phyloP scores from a whole-genome alignment of 2,113 vertebrate genomes.

The Saiga tatarica region DNA sequence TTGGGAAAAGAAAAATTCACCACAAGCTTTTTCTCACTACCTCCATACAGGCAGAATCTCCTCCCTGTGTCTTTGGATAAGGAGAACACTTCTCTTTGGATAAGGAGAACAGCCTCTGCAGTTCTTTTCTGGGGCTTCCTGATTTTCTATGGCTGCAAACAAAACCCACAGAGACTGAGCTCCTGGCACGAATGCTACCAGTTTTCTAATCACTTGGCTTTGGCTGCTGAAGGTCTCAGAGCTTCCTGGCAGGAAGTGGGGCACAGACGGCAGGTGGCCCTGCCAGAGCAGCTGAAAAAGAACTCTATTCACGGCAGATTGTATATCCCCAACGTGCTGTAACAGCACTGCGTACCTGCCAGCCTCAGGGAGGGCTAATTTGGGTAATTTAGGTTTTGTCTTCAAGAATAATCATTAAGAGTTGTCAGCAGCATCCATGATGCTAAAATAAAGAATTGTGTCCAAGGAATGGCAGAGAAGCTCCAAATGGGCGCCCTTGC shows the following conservation, averaged over 20 bases:
- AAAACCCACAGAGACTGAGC: constrained; percentile 17
- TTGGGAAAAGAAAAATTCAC: background rate
- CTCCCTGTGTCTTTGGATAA: background rate
- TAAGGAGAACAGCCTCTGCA: background rate
- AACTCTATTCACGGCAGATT: constrained; percentile 72
- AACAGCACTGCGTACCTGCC: constrained; percentile 79
- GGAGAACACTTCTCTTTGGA: background rate
- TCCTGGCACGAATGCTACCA: constrained; percentile 17
- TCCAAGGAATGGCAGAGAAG: constrained; percentile 28
- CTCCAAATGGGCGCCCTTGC: background rate
- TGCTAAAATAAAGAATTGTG: background rate
- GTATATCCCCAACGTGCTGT: constrained; percentile 66
- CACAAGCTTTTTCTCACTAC: background rate
- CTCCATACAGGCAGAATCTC: background rate
- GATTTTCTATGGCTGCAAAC: background rate
- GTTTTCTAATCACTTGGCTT: constrained; percentile 63
- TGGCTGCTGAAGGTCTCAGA: constrained; percentile 68
- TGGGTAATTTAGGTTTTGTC: constrained; percentile 78
- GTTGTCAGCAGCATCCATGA: constrained; percentile 70
- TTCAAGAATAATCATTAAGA: constrained; percentile 70
- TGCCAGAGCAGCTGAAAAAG: constrained; percentile 74
- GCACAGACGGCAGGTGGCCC: constrained; percentile 65
- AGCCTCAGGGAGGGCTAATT: constrained; percentile 69
- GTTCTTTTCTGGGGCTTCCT: background rate
- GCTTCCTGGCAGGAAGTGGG: constrained; percentile 74